A percentile compares a stretch with the other conserved stretches of the same genome.
These are phyloP conservation scores for Atrichornis clamosus DNA, from an alignment of 2,113 vertebrate species.

Conservation along the genomic window DNA sequence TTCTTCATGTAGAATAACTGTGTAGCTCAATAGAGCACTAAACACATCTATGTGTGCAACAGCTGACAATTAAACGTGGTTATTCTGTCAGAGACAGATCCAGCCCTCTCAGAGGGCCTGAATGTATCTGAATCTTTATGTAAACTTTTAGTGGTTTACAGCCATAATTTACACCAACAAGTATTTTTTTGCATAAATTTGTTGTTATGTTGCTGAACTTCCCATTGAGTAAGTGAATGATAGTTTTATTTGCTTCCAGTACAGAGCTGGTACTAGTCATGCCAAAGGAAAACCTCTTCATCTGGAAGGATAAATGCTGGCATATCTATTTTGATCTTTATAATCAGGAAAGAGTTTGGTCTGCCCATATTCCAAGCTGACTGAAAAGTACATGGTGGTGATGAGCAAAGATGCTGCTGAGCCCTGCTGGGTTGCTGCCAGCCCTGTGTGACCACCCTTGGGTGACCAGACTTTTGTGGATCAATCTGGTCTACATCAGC, in stretches of 20 bases:
- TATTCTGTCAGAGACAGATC: neutral
- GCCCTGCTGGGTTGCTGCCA: neutral
- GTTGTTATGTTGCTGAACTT: neutral
- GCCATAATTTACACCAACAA: neutral
- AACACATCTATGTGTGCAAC: fast-evolving
- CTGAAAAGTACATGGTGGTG: neutral
- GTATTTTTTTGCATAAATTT: neutral
- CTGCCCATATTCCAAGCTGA: neutral
- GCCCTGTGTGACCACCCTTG: neutral
- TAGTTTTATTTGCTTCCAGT: neutral
- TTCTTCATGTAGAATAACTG: neutral
- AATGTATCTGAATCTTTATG: no score
- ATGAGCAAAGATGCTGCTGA: neutral
- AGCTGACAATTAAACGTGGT: neutral
- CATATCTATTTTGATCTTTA: neutral
- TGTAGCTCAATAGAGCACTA: neutral
- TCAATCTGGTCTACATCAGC: neutral
- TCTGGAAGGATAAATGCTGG: neutral
- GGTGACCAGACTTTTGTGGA: neutral
- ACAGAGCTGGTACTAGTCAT: neutral
- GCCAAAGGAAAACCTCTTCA: neutral
- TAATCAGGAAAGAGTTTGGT: neutral
- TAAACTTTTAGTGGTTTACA: neutral
- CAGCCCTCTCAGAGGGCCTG: neutral
- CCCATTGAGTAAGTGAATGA: neutral